Evolutionary conservation across 2,113 vertebrate species (phyloP).

Genomic region (Connochaetes taurinus): DNA sequence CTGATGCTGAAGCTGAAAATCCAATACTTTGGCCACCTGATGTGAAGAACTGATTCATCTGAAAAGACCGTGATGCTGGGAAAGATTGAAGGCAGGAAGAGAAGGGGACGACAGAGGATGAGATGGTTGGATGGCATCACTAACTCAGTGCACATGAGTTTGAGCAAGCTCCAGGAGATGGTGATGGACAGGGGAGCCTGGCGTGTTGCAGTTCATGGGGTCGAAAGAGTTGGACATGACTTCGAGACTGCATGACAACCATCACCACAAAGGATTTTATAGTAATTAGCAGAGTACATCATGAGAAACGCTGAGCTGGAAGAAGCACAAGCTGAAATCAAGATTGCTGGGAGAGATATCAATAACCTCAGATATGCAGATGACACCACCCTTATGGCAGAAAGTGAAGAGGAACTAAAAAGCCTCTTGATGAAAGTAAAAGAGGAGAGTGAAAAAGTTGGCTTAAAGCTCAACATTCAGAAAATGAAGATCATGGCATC

Average conservation of each 20-base stretch:
- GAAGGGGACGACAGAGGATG: not conserved
- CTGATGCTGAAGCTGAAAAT: not conserved
- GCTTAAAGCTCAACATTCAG: too few relatives aligned
- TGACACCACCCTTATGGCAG: too few relatives aligned
- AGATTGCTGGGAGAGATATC: too few relatives aligned
- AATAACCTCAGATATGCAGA: too few relatives aligned
- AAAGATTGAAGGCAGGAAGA: not conserved
- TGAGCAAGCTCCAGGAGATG: not conserved
- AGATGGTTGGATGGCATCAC: not conserved
- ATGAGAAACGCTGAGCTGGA: too few relatives aligned
- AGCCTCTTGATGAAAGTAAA: too few relatives aligned
- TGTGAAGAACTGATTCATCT: not conserved
- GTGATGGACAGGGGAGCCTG: not conserved
- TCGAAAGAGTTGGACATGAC: not conserved
- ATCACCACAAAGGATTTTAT: not conserved
- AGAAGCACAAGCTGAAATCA: too few relatives aligned
- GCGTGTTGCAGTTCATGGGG: not conserved
- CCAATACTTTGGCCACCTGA: not conserved
- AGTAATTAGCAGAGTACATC: not conserved
- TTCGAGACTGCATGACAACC: accelerated
- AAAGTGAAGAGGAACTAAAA: too few relatives aligned
- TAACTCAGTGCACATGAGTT: not conserved
- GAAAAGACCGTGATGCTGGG: not conserved
- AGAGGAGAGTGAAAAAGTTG: too few relatives aligned
- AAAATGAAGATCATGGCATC: too few relatives aligned